Evolutionary conservation across 2,797 vertebrate species (phyloP).

Genomic region (Neomorphus geoffroyi): DNA sequence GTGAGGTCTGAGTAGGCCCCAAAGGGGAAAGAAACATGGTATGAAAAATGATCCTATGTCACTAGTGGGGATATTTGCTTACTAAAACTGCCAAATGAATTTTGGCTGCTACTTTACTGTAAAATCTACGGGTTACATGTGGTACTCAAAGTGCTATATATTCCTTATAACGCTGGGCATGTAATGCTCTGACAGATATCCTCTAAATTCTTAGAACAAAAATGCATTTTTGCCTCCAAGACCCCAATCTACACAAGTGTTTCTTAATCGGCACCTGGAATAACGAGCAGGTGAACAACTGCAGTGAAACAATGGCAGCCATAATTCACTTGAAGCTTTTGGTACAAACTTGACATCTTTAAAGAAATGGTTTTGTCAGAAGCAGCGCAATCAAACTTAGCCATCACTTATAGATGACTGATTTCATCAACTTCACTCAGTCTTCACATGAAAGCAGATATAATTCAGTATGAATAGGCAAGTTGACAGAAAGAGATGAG

Average conservation of each 20-base stretch:
- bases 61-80: conserved; percentile 25
- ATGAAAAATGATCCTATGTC: conserved; percentile 40
- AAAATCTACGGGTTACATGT: neutral
- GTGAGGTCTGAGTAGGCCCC: neutral
- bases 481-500: neutral
- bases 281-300: neutral
- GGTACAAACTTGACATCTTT: neutral
- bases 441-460: neutral
- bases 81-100: conserved; percentile 8
- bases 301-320: neutral
- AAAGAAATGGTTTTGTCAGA: neutral
- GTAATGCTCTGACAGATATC: neutral
- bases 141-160: neutral
- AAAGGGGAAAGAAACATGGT: conserved; percentile 23
- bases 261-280: neutral
- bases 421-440: neutral
- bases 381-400: neutral
- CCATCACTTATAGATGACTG: neutral
- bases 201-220: neutral
- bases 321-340: neutral
- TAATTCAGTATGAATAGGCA: neutral
- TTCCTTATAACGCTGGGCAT: neutral
- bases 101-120: neutral
- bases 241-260: neutral
- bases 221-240: neutral